A percentile compares a stretch with the other conserved stretches of the same genome.
Evolutionary conservation across 2,888 invertebrate species (phyloP).

Genomic region (Lysandra coridon): DNA sequence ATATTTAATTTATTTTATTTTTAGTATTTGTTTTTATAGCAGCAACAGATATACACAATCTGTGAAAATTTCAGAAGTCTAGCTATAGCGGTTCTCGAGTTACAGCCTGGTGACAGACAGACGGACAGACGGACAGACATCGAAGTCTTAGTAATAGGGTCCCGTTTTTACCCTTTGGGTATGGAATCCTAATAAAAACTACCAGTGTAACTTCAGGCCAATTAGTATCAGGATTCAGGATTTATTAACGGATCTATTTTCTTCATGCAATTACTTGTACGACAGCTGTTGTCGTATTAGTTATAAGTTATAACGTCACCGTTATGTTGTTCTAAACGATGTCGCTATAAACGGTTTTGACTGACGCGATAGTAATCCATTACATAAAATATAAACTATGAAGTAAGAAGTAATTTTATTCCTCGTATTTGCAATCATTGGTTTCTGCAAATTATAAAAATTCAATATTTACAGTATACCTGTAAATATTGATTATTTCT

Average conservation of each 20-base stretch:
- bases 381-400: background rate
- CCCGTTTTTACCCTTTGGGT: too few species aligned
- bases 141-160: too few species aligned
- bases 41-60: too few species aligned
- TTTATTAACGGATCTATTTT: background rate
- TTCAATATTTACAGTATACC: background rate
- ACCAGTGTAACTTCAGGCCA: background rate
- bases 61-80: too few species aligned
- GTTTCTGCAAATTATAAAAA: background rate
- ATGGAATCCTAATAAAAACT: background rate
- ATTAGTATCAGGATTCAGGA: background rate
- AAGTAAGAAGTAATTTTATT: background rate
- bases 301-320: background rate
- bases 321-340: too few species aligned
- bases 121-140: too few species aligned
- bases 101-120: too few species aligned
- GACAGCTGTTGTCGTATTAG: background rate
- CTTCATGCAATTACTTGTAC: background rate
- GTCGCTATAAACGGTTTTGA: too few species aligned
- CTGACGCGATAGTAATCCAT: background rate
- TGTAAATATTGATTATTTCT: background rate
- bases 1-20: too few species aligned
- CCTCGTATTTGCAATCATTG: background rate
- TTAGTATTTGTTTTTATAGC: too few species aligned
- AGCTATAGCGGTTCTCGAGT: too few species aligned